phyloP scores from a whole-genome alignment of 2,888 invertebrate species.

The Cremastinae sp. region DNA sequence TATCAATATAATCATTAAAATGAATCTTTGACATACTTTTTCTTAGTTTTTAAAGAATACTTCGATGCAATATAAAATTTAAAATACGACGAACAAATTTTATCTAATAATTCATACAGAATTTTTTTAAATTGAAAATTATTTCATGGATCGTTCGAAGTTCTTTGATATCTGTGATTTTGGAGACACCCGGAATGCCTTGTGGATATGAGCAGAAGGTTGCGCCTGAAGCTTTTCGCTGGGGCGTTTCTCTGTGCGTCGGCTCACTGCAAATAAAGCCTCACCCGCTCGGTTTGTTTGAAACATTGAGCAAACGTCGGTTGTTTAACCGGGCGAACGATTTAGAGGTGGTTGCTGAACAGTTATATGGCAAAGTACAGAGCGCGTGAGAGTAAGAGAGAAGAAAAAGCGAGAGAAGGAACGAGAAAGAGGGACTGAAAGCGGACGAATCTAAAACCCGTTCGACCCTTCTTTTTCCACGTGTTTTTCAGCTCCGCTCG shows the following conservation, averaged over 20 bases:
- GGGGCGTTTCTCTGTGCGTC: constrained; percentile 65
- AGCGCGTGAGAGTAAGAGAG: constrained; percentile 35
- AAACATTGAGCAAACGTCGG: constrained; percentile 74
- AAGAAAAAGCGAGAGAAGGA: constrained; percentile 22
- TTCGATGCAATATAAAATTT: no score
- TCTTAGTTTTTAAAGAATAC: no score
- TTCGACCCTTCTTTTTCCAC: constrained; percentile 32
- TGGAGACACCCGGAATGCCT: background rate
- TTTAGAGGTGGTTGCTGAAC: constrained; percentile 65
- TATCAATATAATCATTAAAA: no score
- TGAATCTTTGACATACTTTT: no score
- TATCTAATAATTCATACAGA: no score
- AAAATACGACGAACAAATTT: no score
- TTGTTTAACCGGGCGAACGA: constrained; percentile 71
- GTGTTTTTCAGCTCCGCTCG: constrained; percentile 52
- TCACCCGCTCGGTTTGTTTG: constrained; percentile 73
- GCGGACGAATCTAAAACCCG: constrained; percentile 31
- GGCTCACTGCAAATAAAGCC: constrained; percentile 74
- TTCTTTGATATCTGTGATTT: background rate
- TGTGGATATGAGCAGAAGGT: background rate
- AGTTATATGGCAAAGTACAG: constrained; percentile 58
- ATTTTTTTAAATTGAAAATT: background rate
- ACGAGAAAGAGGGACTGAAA: constrained; percentile 32
- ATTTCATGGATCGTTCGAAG: background rate
- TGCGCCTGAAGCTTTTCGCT: constrained; percentile 54